Percentiles rank a stretch among this genome's conserved stretches.
These are phyloP conservation scores for Agrochola circellaris DNA, from an alignment of 2,888 invertebrate genomes.

Conservation along the genomic window DNA sequence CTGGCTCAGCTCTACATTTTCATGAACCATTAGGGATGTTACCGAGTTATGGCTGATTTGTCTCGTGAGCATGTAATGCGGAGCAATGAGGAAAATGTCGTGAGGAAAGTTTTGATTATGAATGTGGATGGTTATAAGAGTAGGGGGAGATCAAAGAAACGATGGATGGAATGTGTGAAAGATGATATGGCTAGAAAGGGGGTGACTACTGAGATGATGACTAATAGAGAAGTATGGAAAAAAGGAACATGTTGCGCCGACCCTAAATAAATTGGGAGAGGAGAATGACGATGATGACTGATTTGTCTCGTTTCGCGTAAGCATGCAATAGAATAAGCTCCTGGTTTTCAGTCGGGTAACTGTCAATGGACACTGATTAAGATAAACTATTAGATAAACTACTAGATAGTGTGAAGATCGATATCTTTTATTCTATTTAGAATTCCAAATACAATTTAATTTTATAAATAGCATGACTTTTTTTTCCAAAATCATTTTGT, in stretches of 20 bases:
- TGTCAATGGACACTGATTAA: not conserved
- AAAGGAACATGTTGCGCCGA: not conserved
- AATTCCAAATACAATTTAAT: too few species aligned
- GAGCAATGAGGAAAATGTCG: not conserved
- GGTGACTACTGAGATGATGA: not conserved
- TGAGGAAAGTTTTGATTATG: not conserved
- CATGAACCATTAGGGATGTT: too few species aligned
- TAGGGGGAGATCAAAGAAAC: not conserved
- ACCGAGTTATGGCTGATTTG: not conserved
- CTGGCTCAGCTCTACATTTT: not conserved
- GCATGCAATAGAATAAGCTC: not conserved
- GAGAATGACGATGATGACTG: too few species aligned
- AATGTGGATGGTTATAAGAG: not conserved
- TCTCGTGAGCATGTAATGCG: not conserved
- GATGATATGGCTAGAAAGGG: too few species aligned
- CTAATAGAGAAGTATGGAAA: not conserved
- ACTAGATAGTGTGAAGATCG: too few species aligned
- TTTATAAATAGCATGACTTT: too few species aligned
- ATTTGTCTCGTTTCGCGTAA: not conserved
- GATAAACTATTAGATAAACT: too few species aligned
- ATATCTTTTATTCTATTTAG: too few species aligned
- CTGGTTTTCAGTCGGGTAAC: not conserved
- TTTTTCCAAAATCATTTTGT: too few species aligned
- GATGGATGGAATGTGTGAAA: not conserved
- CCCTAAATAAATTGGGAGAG: not conserved